These are phyloP conservation scores for Ethmia dodecea DNA, from an alignment of 2,888 invertebrate genomes.

Conservation along the genomic window DNA sequence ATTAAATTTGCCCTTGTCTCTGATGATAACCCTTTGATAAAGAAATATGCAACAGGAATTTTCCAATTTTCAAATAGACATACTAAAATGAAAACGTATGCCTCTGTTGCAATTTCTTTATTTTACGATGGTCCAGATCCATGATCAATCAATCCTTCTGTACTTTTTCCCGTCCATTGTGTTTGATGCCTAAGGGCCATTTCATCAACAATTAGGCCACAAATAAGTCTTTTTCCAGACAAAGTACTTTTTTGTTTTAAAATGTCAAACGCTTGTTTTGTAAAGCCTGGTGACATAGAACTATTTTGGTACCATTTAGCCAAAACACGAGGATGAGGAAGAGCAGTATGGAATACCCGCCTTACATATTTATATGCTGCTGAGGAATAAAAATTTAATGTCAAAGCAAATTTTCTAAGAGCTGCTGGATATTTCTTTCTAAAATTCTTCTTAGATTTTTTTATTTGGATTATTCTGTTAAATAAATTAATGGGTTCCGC, in stretches of 20 bases:
- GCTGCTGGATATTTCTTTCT: slow-evolving; percentile 1
- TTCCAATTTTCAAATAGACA: slow-evolving; percentile 26
- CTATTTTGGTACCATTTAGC: slow-evolving; percentile 17
- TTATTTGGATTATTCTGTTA: slow-evolving; percentile 1
- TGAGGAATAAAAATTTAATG: slow-evolving; percentile 1
- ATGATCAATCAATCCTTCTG: not conserved
- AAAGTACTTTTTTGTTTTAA: slow-evolving; percentile 16
- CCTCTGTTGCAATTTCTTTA: slow-evolving; percentile 12
- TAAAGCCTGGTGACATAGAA: slow-evolving; percentile 28
- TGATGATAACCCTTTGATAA: slow-evolving; percentile 22
- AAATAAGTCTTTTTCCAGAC: slow-evolving; percentile 10
- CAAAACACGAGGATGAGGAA: slow-evolving; percentile 18
- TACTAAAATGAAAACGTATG: slow-evolving; percentile 25
- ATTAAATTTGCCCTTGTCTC: slow-evolving; percentile 19
- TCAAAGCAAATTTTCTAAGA: slow-evolving; percentile 1
- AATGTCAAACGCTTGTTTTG: slow-evolving; percentile 22
- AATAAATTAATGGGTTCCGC: slow-evolving; percentile 12
- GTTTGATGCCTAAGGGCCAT: slow-evolving; percentile 24
- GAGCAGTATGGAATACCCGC: not conserved
- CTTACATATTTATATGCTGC: slow-evolving; percentile 1
- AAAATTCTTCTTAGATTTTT: slow-evolving; percentile 5
- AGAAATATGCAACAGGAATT: slow-evolving; percentile 30
- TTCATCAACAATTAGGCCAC: slow-evolving; percentile 24
- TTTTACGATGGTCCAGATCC: not conserved
- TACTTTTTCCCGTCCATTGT: slow-evolving; percentile 17